Base-by-base conservation (phyloP, 2,797 vertebrate species). In the Chelmon rostratus region DNA sequence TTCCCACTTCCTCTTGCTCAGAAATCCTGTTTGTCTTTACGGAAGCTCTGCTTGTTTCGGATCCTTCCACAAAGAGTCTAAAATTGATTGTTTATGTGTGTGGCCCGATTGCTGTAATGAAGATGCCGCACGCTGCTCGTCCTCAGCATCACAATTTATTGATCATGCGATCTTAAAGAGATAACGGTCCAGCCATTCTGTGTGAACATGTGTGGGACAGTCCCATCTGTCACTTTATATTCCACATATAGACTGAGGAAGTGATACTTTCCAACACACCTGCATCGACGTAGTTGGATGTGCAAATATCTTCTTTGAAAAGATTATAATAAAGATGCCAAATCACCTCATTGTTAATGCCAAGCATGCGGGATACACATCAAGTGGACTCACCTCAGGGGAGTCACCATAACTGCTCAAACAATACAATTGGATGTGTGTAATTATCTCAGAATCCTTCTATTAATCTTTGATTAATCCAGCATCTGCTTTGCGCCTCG, bases 381-480 rank as follows among this genome's bases (percentile, higher is more conserved):
- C 77, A 71, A 93, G 86, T 83, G 71, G 79, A 89, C 81, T 76
- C 38, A 8, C 91, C 92, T 86, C 89, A 13, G 50, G 90, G 85
- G 92, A 90, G 35, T 75, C 53, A 25, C 81, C 84, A 84, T 88
- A 91, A 91, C 88, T 47, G 79, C 62, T 28, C 88, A 92, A 94
- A 93, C 93, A 94, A 92, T 93, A 81, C 85, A 90, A 76, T 93
- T 88, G 92, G 89, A 93, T 94, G 88, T 89, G 89, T 91, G 83
- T 91, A 94, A 94, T 94, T 94, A 93, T 92, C 89, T 90, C 63
- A 84, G 82, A 92, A 92, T 89, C 85, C 87, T 88, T 89, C 83
- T 81, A 92, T 94, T 94, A 91, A 93, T 93, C 91, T 93, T 91
- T 94, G 85, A 95, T 92, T 92, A 93, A 91, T 92, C 84, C 83